Percentiles rank a stretch among this genome's conserved stretches.
Conservation (phyloP, 2,888 invertebrate genomes). For the Heliconius ethilla region DNA sequence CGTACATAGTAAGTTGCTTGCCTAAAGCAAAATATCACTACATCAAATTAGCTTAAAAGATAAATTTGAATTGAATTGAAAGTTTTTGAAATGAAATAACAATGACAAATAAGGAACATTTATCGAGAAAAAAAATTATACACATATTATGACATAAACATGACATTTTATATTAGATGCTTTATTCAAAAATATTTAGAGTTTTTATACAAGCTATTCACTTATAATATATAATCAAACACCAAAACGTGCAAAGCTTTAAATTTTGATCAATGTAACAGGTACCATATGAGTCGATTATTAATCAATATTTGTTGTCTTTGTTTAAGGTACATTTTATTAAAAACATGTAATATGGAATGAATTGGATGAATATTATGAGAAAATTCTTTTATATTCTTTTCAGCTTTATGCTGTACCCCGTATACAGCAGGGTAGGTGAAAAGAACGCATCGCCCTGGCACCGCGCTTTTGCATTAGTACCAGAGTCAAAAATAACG, state of each 20-base stretch:
- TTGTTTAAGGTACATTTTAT: neutral
- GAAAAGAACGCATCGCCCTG: too few species aligned
- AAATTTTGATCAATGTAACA: slow-evolving; percentile 7
- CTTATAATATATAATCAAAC: slow-evolving; percentile 1
- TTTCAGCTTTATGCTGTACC: neutral
- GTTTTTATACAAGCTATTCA: too few species aligned
- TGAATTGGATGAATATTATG: neutral
- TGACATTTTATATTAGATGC: neutral
- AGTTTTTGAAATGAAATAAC: neutral
- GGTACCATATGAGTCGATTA: neutral
- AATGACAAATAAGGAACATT: neutral
- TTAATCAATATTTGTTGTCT: neutral
- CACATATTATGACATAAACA: neutral
- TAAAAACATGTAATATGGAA: neutral
- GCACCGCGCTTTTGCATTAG: too few species aligned
- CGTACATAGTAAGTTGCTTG: too few species aligned
- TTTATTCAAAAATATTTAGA: neutral
- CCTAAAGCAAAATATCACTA: neutral
- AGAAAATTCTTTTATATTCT: neutral
- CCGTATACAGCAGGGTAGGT: neutral
- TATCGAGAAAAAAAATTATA: neutral
- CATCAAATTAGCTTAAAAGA: neutral
- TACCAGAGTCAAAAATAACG: too few species aligned
- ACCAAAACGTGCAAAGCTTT: slow-evolving; percentile 18
- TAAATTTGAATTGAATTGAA: neutral